Evolutionary conservation across 2,797 vertebrate genomes (phyloP).

Genomic region (Tamandua tetradactyla): DNA sequence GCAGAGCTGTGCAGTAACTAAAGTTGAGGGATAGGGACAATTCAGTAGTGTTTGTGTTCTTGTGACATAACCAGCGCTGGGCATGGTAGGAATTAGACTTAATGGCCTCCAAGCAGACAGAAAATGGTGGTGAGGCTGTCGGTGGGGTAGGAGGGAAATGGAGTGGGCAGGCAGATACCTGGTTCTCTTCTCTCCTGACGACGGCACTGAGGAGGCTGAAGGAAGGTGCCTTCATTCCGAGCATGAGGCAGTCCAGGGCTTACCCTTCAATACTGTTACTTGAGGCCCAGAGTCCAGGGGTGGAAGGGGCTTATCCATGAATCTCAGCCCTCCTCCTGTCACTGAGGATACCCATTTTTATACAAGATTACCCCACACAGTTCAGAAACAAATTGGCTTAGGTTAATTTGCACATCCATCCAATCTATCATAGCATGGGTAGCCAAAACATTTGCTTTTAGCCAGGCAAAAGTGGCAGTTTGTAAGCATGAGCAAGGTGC

Average conservation of each 20-base stretch:
- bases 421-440: neutral
- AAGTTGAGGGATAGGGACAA: too few species aligned
- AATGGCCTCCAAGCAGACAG: neutral
- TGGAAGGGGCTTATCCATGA: neutral
- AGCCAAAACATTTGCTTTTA: neutral
- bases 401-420: neutral
- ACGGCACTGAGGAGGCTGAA: fast-evolving
- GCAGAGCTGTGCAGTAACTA: neutral
- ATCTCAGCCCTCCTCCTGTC: neutral
- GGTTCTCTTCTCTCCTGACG: fast-evolving
- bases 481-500: neutral
- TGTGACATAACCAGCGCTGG: neutral
- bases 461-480: neutral
- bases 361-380: neutral
- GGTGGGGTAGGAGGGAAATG: fast-evolving
- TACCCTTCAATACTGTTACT: fast-evolving
- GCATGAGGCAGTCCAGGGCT: fast-evolving
- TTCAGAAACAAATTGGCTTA: neutral
- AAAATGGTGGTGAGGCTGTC: neutral
- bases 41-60: fast-evolving
- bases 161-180: fast-evolving
- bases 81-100: fast-evolving
- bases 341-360: neutral
- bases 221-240: fast-evolving
- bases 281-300: neutral